These are phyloP conservation scores for Trypoxylon attenuatum DNA, from an alignment of 2,888 invertebrate genomes.

Conservation along the genomic window DNA sequence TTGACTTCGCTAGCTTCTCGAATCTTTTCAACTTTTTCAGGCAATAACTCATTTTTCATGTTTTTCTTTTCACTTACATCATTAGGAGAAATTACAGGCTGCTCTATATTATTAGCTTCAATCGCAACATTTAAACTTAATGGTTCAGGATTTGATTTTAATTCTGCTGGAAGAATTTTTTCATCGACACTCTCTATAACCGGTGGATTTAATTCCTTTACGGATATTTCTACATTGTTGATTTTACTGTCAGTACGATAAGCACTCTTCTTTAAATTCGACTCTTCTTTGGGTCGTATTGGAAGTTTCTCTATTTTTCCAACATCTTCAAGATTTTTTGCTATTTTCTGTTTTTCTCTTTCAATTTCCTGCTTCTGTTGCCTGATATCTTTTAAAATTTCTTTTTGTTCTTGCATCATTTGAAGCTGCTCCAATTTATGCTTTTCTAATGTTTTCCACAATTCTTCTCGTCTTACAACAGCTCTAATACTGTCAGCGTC, in stretches of 20 bases:
- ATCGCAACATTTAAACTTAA: background rate
- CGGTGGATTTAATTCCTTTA: slow-evolving; percentile 28
- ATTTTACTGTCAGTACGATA: background rate
- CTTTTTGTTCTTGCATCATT: slow-evolving; percentile 81
- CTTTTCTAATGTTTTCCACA: slow-evolving; percentile 78
- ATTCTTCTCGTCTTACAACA: slow-evolving; percentile 68
- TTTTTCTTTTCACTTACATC: background rate
- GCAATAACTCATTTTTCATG: slow-evolving; percentile 1
- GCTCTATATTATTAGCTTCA: background rate
- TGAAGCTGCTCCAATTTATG: slow-evolving; percentile 82
- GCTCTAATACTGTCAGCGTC: slow-evolving; percentile 65
- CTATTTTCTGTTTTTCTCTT: slow-evolving; percentile 51
- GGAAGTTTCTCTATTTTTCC: slow-evolving; percentile 21
- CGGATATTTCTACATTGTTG: slow-evolving; percentile 12
- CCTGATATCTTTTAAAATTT: slow-evolving; percentile 79
- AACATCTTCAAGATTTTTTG: slow-evolving; percentile 32
- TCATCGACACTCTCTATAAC: slow-evolving; percentile 18
- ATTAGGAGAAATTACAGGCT: background rate
- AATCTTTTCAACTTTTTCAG: background rate
- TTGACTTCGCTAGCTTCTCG: no score
- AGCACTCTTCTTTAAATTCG: slow-evolving; percentile 42
- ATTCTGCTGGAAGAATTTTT: background rate
- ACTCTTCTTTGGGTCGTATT: slow-evolving; percentile 1
- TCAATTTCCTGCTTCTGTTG: slow-evolving; percentile 77
- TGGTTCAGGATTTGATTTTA: slow-evolving; percentile 10